These are phyloP conservation scores for Drosophila acutilabella DNA, from an alignment of 2,888 invertebrate species.

Conservation along the genomic window DNA sequence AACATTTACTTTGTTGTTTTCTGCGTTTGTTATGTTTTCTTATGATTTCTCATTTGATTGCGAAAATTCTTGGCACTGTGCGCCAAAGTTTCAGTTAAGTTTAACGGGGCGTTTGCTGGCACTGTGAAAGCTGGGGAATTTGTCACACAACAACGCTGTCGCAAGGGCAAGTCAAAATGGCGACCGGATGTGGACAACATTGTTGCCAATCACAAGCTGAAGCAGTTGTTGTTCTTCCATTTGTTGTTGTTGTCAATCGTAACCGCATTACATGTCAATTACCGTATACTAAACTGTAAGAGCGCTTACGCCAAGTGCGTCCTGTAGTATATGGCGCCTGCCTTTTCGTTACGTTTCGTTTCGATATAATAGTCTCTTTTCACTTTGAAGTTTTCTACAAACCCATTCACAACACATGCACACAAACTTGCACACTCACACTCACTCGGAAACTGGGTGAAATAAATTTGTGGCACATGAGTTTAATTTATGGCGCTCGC, in stretches of 20 bases:
- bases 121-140: slow-evolving; percentile 56
- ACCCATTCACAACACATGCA: slow-evolving; percentile 11
- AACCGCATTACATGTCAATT: slow-evolving; percentile 80
- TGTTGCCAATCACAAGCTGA: slow-evolving; percentile 48
- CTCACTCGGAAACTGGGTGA: slow-evolving; percentile 25
- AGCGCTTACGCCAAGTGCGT: slow-evolving; percentile 71
- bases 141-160: slow-evolving; percentile 54
- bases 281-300: slow-evolving; percentile 73
- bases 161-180: slow-evolving; percentile 54
- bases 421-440: slow-evolving; percentile 20
- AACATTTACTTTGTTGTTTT: background rate
- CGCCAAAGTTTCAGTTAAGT: slow-evolving; percentile 30
- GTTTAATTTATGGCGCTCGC: slow-evolving; percentile 78
- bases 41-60: too few relatives aligned
- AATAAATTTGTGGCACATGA: slow-evolving; percentile 76
- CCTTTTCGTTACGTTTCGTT: slow-evolving; percentile 17
- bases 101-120: slow-evolving; percentile 50
- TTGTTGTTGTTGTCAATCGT: slow-evolving; percentile 73
- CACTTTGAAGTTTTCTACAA: slow-evolving; percentile 56
- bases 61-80: slow-evolving; percentile 45
- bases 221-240: slow-evolving; percentile 22
- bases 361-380: slow-evolving; percentile 56
- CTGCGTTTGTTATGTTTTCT: background rate
- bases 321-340: slow-evolving; percentile 45
- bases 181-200: slow-evolving; percentile 66